Evolutionary conservation across 2,797 vertebrate species (phyloP).

Genomic region (Cheracebus regulus): DNA sequence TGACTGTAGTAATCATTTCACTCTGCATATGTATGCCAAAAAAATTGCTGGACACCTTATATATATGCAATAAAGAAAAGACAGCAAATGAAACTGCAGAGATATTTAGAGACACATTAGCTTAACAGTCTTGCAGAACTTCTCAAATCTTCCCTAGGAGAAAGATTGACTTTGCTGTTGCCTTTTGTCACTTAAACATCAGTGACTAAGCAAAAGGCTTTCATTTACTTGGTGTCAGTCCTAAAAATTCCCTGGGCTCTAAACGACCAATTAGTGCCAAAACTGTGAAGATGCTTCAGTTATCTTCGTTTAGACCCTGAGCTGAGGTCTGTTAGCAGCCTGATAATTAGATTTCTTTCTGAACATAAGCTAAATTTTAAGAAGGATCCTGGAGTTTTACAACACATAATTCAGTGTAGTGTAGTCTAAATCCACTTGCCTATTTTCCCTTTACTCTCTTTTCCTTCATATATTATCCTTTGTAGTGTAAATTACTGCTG

Average conservation of each 20-base stretch:
- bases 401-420: conserved; percentile 52
- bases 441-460: neutral
- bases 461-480: neutral
- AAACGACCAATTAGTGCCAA: conserved; percentile 80
- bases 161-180: conserved; percentile 50
- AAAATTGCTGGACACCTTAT: neutral
- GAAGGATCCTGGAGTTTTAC: conserved; percentile 66
- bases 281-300: conserved; percentile 59
- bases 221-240: conserved; percentile 77
- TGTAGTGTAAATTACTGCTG: neutral
- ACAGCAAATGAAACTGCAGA: neutral
- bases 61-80: neutral
- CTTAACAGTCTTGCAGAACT: conserved; percentile 52
- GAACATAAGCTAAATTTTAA: conserved; percentile 63
- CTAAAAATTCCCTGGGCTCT: conserved; percentile 62
- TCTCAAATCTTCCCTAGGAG: conserved; percentile 21
- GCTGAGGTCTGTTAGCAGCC: conserved; percentile 73
- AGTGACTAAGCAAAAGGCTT: conserved; percentile 74
- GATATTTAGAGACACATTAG: neutral
- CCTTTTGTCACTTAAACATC: conserved; percentile 71
- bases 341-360: conserved; percentile 80
- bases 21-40: neutral
- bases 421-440: neutral
- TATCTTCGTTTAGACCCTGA: conserved; percentile 64
- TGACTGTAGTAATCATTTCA: neutral